Conservation (phyloP, 2,888 invertebrate species). For the Trachelus tabidus region DNA sequence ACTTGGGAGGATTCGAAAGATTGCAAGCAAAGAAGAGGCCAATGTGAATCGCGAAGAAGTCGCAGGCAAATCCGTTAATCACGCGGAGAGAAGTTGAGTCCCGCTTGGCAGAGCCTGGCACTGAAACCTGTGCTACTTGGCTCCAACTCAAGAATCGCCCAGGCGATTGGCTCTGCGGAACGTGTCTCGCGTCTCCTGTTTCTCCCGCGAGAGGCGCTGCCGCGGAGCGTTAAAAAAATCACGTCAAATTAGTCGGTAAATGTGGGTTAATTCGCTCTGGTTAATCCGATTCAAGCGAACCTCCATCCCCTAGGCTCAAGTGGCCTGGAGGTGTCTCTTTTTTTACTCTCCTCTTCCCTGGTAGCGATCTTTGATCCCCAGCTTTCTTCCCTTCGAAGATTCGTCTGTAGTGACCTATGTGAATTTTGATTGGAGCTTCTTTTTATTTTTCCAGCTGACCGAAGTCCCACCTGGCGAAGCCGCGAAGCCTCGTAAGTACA, state of each 20-base stretch:
- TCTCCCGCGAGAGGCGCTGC: constrained; percentile 3
- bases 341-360: too few relatives aligned
- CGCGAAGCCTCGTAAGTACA: constrained; percentile 66
- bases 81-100: constrained; percentile 17
- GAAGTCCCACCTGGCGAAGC: constrained; percentile 62
- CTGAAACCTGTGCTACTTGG: constrained; percentile 42
- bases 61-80: background rate
- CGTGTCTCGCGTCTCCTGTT: too few relatives aligned
- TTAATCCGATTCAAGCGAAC: constrained; percentile 24
- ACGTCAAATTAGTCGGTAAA: constrained; percentile 35
- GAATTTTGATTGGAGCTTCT: constrained; percentile 27
- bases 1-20: too few relatives aligned
- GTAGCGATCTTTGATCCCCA: too few relatives aligned
- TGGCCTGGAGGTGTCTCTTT: too few relatives aligned
- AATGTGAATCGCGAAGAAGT: too few relatives aligned
- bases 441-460: constrained; percentile 61
- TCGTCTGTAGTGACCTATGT: background rate
- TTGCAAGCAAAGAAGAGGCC: too few relatives aligned
- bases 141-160: constrained; percentile 32
- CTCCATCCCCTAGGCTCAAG: constrained; percentile 10
- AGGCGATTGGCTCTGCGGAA: background rate
- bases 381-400: too few relatives aligned
- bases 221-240: constrained; percentile 22
- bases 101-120: constrained; percentile 16
- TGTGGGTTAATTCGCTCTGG: constrained; percentile 33